phyloP scores from a whole-genome alignment of 2,888 invertebrate species.

The Drosophila koepferae region DNA sequence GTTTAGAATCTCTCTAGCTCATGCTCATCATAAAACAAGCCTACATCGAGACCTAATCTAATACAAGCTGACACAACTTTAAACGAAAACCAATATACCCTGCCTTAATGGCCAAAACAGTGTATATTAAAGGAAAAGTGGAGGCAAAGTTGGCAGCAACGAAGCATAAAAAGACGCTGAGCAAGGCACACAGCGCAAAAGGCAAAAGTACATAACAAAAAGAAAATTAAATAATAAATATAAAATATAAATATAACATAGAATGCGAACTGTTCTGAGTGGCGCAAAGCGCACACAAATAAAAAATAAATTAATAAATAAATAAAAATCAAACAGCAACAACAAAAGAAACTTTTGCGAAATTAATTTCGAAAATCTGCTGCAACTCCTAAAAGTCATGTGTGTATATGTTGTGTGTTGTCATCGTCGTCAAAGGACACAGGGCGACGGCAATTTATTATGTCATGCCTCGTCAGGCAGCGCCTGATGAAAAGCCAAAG shows the following conservation, averaged over 20 bases:
- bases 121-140: conserved; percentile 4
- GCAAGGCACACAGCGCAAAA: conserved; percentile 26
- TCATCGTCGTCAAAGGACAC: conserved; percentile 49
- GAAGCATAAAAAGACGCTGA: conserved; percentile 63
- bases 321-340: conserved; percentile 18
- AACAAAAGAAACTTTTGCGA: conserved; percentile 59
- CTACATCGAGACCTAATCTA: not conserved
- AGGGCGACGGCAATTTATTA: conserved; percentile 63
- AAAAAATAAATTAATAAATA: not conserved
- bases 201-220: conserved; percentile 68
- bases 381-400: conserved; percentile 45
- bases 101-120: not conserved
- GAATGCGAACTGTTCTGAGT: conserved; percentile 49
- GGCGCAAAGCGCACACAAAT: conserved; percentile 7
- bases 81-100: not conserved
- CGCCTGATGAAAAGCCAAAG: conserved; percentile 13
- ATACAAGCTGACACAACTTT: not conserved
- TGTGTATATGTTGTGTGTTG: conserved; percentile 41
- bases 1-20: too few species aligned
- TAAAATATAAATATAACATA: conserved; percentile 73
- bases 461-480: conserved; percentile 66
- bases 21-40: too few species aligned
- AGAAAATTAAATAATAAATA: conserved; percentile 78
- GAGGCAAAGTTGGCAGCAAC: conserved; percentile 45
- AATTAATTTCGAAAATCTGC: conserved; percentile 70